These are phyloP conservation scores for Mohoua ochrocephala DNA, from an alignment of 2,113 vertebrate genomes.

Conservation along the genomic window DNA sequence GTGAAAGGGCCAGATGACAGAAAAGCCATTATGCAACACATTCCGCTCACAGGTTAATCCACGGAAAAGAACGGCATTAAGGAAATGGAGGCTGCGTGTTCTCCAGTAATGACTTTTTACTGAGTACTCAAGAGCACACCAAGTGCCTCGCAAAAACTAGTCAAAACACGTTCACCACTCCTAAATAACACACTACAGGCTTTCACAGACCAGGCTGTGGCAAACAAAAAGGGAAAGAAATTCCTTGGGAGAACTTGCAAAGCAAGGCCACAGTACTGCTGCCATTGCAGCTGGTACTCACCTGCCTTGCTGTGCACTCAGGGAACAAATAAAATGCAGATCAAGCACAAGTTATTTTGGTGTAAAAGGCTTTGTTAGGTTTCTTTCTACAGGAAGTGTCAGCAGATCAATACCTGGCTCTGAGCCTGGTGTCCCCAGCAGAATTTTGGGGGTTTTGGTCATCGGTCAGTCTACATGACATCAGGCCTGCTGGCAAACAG, in stretches of 20 bases:
- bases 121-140: neutral
- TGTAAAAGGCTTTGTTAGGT: neutral
- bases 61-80: neutral
- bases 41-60: neutral
- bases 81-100: neutral
- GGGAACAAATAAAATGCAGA: neutral
- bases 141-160: slow-evolving; percentile 1
- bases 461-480: neutral
- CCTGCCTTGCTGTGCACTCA: neutral
- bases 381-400: neutral
- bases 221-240: neutral
- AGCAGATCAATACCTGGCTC: neutral
- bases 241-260: neutral
- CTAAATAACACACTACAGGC: neutral
- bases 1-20: neutral
- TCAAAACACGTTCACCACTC: slow-evolving; percentile 1
- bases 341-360: neutral
- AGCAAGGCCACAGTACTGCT: neutral
- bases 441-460: neutral
- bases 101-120: neutral
- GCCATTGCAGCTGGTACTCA: neutral
- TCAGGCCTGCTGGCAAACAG: neutral
- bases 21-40: neutral
- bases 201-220: neutral
- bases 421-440: neutral